Conservation (phyloP, 92 coral and sea anemone genomes). For the Parazoanthus darwini region DNA sequence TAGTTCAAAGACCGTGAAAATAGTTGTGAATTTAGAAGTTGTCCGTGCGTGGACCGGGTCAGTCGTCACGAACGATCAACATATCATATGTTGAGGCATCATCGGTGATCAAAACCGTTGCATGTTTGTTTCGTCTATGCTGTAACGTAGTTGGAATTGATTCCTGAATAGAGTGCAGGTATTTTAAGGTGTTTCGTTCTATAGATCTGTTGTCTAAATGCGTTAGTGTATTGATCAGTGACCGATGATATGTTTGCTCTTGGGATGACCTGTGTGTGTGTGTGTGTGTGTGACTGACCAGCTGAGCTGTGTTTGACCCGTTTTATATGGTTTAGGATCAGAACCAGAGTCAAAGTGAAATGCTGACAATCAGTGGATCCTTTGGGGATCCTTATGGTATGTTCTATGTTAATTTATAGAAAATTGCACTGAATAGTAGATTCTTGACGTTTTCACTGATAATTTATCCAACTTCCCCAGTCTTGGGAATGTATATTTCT, state of each 20-base stretch:
- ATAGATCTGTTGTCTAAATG: neutral
- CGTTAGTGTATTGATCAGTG: conserved; percentile 1
- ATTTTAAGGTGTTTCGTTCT: neutral
- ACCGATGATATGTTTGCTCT: neutral
- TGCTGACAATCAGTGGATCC: conserved; percentile 74
- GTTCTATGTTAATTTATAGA: neutral
- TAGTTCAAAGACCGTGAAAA: too few species aligned
- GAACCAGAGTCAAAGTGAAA: conserved; percentile 48
- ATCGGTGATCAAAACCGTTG: too few species aligned
- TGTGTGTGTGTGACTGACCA: neutral
- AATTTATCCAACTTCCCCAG: too few species aligned
- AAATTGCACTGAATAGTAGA: too few species aligned
- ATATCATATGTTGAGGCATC: too few species aligned
- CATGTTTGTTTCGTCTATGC: too few species aligned
- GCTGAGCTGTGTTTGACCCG: neutral
- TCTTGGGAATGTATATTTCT: too few species aligned
- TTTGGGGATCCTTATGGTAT: conserved; percentile 71
- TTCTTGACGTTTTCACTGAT: too few species aligned
- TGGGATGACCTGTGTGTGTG: neutral
- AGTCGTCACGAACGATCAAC: neutral
- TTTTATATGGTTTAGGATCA: conserved; percentile 38
- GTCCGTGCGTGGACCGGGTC: neutral
- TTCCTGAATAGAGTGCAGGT: too few species aligned
- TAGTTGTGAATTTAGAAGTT: neutral
- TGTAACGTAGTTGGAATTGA: too few species aligned